Evolutionary conservation across 2,888 invertebrate species (phyloP).

Genomic region (Orthosia gothica): DNA sequence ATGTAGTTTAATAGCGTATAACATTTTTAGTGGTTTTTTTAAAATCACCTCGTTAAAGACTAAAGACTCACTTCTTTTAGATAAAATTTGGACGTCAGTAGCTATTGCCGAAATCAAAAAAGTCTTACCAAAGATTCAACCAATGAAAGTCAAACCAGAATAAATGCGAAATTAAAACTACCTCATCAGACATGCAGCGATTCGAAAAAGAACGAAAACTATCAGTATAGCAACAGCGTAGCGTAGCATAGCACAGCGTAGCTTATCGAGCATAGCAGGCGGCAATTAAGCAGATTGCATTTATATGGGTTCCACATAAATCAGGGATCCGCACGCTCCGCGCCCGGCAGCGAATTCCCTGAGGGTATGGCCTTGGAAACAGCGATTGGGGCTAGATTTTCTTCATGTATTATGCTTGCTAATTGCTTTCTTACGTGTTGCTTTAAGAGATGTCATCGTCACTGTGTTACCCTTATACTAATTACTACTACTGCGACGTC

Average conservation of each 20-base stretch:
- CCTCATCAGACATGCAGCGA: conserved; percentile 27
- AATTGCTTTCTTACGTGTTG: neutral
- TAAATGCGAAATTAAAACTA: conserved; percentile 28
- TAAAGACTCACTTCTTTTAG: too few relatives aligned
- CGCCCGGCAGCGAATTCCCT: conserved; percentile 80
- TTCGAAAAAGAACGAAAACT: conserved; percentile 68
- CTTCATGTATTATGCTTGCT: neutral
- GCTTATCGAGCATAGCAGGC: conserved; percentile 81
- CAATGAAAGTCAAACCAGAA: neutral
- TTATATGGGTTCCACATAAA: conserved; percentile 90
- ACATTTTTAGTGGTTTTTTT: too few relatives aligned
- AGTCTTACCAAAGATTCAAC: neutral
- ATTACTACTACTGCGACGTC: too few relatives aligned
- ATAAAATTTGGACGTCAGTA: too few relatives aligned
- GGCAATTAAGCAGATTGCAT: conserved; percentile 90
- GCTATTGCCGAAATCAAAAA: neutral
- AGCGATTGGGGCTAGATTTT: conserved; percentile 51
- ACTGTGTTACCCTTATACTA: too few relatives aligned
- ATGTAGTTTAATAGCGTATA: too few relatives aligned
- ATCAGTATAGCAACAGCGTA: conserved; percentile 53
- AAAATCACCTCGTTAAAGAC: too few relatives aligned
- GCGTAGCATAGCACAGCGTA: conserved; percentile 47
- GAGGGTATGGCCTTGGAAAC: conserved; percentile 70
- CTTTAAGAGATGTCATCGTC: neutral
- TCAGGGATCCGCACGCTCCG: conserved; percentile 85